phyloP scores from a whole-genome alignment of 2,888 invertebrate genomes.

The Pterobdella sp. region DNA sequence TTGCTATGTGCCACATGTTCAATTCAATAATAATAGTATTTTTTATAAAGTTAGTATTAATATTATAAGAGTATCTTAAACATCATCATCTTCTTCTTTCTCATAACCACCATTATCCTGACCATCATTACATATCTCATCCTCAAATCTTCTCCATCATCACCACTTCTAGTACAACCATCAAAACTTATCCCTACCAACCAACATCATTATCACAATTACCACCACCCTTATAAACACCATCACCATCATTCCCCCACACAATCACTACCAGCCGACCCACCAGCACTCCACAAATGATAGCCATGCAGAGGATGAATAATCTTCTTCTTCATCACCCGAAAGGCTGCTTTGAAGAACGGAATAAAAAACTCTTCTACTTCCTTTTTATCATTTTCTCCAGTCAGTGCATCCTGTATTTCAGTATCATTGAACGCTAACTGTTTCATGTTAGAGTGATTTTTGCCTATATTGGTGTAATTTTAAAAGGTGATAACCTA shows the following conservation, averaged over 20 bases:
- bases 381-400: constrained; percentile 25
- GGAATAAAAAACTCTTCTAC: constrained; percentile 62
- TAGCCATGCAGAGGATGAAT: constrained; percentile 64
- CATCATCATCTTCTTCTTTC: no score
- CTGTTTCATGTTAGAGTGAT: no score
- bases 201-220: constrained; percentile 3
- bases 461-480: no score
- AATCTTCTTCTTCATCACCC: constrained; percentile 70
- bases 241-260: background rate
- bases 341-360: constrained; percentile 69
- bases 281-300: constrained; percentile 49
- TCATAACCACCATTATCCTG: background rate
- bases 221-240: background rate
- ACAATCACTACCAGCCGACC: background rate
- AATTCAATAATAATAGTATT: no score
- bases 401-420: constrained; percentile 38
- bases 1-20: no score
- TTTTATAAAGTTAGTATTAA: no score
- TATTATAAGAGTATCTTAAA: no score
- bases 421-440: no score
- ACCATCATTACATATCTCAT: background rate
- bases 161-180: background rate
- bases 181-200: constrained; percentile 10
- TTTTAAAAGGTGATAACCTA: no score
- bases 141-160: background rate